Conservation (phyloP, 2,888 invertebrate species). For the Troides aeacus region DNA sequence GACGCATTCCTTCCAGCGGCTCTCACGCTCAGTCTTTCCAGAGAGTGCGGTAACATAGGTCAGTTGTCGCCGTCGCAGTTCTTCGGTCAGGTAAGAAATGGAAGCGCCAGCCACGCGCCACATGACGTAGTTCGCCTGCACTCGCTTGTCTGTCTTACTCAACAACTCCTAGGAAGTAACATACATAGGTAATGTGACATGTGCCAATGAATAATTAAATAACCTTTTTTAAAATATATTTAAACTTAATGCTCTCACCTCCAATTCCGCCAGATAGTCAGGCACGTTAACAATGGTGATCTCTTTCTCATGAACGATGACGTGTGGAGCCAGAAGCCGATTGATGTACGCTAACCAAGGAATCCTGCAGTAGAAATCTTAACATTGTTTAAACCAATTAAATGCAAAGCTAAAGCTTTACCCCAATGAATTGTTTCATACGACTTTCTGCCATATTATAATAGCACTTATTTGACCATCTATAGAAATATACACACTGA, state of each 20-base stretch:
- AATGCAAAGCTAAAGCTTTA: no score
- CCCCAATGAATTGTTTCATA: no score
- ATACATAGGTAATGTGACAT: background rate
- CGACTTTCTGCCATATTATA: no score
- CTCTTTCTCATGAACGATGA: constrained; percentile 84
- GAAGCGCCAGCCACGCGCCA: constrained; percentile 93
- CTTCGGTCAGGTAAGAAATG: constrained; percentile 89
- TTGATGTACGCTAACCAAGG: constrained; percentile 93
- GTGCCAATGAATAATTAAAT: background rate
- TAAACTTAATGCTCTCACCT: constrained; percentile 53
- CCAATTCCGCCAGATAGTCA: constrained; percentile 86
- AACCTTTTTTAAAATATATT: background rate
- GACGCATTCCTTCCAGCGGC: constrained; percentile 95
- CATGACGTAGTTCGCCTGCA: constrained; percentile 92
- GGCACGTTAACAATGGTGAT: constrained; percentile 92
- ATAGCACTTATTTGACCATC: no score
- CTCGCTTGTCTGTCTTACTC: constrained; percentile 76
- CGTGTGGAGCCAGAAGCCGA: constrained; percentile 84
- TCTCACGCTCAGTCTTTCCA: constrained; percentile 91
- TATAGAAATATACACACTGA: no score
- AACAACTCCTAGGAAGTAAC: constrained; percentile 54
- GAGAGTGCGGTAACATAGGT: constrained; percentile 89
- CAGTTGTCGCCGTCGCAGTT: constrained; percentile 87
- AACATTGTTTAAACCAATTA: no score
- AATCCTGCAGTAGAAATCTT: constrained; percentile 60